Percentiles rank a stretch among this genome's conserved stretches.
Evolutionary conservation across 2,888 invertebrate species (phyloP).

Genomic region (Alcis repandata): DNA sequence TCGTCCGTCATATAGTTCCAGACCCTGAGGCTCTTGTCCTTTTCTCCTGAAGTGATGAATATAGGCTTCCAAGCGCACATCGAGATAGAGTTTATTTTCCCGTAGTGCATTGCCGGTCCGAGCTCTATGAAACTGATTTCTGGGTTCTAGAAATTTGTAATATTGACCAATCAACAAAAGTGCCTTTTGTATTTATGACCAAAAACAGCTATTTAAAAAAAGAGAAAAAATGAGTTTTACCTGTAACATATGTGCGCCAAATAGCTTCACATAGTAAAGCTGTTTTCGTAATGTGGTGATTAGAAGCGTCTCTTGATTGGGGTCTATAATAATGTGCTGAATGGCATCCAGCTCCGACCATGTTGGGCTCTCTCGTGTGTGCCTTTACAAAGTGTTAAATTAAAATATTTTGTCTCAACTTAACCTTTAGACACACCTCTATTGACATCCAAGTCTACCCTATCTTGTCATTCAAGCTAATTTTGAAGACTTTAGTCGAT

Average conservation of each 20-base stretch:
- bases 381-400: conserved; percentile 56
- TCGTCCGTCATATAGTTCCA: conserved; percentile 97
- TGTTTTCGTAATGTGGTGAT: conserved; percentile 91
- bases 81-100: conserved; percentile 92
- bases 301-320: conserved; percentile 86
- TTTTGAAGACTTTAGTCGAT: too few species aligned
- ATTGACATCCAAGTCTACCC: too few species aligned
- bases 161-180: too few species aligned
- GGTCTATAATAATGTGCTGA: conserved; percentile 86
- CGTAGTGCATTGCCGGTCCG: conserved; percentile 93
- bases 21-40: conserved; percentile 94
- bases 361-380: conserved; percentile 76
- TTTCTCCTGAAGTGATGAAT: conserved; percentile 92
- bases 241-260: conserved; percentile 87
- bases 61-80: conserved; percentile 96
- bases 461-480: too few species aligned
- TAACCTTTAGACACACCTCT: too few species aligned
- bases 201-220: too few species aligned
- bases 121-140: conserved; percentile 89
- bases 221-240: conserved; percentile 57
- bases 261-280: conserved; percentile 89
- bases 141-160: conserved; percentile 74
- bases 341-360: conserved; percentile 84
- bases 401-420: background rate
- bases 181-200: too few species aligned